A percentile compares a stretch with the other conserved stretches of the same genome.
phyloP scores from a whole-genome alignment of 2,113 vertebrate genomes.

The Antigone vipio region DNA sequence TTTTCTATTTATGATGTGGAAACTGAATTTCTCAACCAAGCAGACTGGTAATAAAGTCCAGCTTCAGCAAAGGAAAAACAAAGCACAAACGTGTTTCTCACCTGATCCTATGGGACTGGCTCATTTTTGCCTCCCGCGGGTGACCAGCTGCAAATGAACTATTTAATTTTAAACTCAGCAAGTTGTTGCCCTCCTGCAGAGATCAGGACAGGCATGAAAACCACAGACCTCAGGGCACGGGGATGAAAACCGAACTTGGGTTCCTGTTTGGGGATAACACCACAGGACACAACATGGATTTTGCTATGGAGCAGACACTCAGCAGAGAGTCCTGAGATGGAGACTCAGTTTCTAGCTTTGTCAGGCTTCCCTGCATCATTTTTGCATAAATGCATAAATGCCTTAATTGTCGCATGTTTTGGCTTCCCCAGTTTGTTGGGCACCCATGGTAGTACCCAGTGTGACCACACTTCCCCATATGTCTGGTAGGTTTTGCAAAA shows the following conservation, averaged over 20 bases:
- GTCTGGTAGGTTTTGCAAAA: neutral
- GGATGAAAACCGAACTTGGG: neutral
- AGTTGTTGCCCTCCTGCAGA: neutral
- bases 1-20: neutral
- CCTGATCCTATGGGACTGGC: neutral
- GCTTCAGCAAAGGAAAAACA: neutral
- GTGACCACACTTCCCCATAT: neutral
- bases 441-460: rapidly evolving
- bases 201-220: neutral
- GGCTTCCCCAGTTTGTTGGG: neutral
- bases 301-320: neutral
- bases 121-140: neutral
- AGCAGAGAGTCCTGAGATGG: neutral
- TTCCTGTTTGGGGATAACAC: neutral
- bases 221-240: neutral
- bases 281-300: rapidly evolving
- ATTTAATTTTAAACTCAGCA: neutral
- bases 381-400: neutral
- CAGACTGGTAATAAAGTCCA: neutral
- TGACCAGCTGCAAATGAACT: neutral
- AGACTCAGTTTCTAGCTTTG: neutral
- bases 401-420: neutral
- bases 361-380: neutral
- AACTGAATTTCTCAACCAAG: neutral
- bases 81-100: neutral